Evolutionary conservation across 2,888 invertebrate genomes (phyloP), one percentile per base, ranked within the genome.

Genomic region (Eilema depressum): DNA sequence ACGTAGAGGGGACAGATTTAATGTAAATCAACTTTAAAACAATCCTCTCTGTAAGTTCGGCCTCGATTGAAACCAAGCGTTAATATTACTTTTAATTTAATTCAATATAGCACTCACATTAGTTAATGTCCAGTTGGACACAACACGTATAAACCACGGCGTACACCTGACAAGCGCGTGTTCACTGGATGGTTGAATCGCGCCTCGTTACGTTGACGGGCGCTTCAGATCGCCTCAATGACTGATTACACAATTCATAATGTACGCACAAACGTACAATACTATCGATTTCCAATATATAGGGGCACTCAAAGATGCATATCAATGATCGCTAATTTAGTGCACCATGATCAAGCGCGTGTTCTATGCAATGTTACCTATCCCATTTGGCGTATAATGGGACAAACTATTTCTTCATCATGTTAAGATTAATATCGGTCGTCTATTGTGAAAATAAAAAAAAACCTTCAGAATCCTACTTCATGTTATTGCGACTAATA

Each of bases 211-310:
- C 30, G 10, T 61, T 61, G 61, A n/a, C 33, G 23, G 20, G 4
- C 33, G 33, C 33, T 61, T 33, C 61, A 56, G 53, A 69, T 37
- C 23, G 28, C 53, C 25, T 63, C 41, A 25, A 25, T 25, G 63
- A 59, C 66, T 69, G 68, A 65, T 75, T 66, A 67, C 69, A 67
- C 64, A 65, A 63, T 66, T 69, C 68, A 66, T 71, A n/a, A 53
- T 53, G 53, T n/a, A 53, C 53, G 53, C 53, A 1, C 53, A 4
- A 2, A 37, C 2, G 41, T 53, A 53, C 53, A 67, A 37, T 57
- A 68, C 65, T 63, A 75, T 68, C 68, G 68, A 66, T 71, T 71
- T 25, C 60, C 68, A 63, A 60, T 25, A 23, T 30, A 30, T 23
- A 8, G 17, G 23, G 33, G n/a, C 41, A 4, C 37, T 74, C 28